Evolutionary conservation across 2,888 invertebrate genomes (phyloP), one percentile per base, ranked within the genome.

Genomic region (Druceiella hillmani): DNA sequence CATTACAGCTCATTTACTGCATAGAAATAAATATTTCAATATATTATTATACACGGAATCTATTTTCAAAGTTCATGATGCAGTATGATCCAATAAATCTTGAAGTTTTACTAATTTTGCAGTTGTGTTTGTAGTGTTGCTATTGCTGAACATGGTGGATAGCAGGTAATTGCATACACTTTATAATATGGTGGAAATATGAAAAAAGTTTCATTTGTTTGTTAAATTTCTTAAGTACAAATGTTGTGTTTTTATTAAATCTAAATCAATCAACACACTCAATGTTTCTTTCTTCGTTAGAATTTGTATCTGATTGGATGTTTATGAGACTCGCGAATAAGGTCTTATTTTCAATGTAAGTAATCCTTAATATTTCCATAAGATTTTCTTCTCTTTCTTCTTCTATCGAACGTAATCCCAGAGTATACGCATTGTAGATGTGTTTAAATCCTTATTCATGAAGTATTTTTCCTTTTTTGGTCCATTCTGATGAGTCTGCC

Each of bases 171-270:
- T 20, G 6, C 22, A 7, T 20, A n/a, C n/a, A 20, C 22, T 20
- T 20, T 20, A 20, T 20, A 20, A 20, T n/a, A 20, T 7, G n/a
- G 22, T 20, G 22, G 22, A n/a, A 20, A 20, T 20, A 20, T 20
- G n/a, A n/a, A n/a, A n/a, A n/a, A 20, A 20, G 22, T 20, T 20
- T 20, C 22, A n/a, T 20, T 20, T n/a, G 22, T 20, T 20, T 20
- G 22, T 20, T 20, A 20, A 20, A 20, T 20, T 20, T n/a, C 22
- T 20, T n/a, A 20, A 6, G 22, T 20, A 20, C 22, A 20, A 20
- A 20, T 20, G n/a, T n/a, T 20, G 22, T 20, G 22, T n/a, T 20
- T 20, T 20, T 20, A n/a, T 20, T 20, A 20, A 20, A 20, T 20
- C 22, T 20, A 20, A 20, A 20, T 20, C 22, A 20, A 20, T 20